Evolutionary conservation across 2,888 invertebrate species (phyloP), one percentile per base, ranked within the genome.

Genomic region (Girardia tigrina): DNA sequence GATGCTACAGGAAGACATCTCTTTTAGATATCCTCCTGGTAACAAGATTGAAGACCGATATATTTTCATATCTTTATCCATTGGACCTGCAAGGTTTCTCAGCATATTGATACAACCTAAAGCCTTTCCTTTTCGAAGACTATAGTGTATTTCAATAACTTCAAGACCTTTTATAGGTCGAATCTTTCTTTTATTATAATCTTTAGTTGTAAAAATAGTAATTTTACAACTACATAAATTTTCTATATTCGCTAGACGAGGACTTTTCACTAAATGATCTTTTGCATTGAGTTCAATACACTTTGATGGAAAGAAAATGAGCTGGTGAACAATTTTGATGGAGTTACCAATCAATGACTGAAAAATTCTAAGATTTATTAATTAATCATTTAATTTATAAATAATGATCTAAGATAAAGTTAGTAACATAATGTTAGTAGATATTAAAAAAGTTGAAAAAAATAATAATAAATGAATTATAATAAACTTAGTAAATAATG

Each of bases 41-140:
- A 56, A 56, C n/a, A 56, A 23, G 4, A 56, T n/a, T 8, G 56
- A 56, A 8, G 56, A 12, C n/a, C 56, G n/a, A 56, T 56, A 56
- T 56, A 56, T 56, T 56, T 56, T 56, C n/a, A 56, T 56, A 20
- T 56, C 56, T 56, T 56, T 56, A 16, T 56, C 23, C 4, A n/a
- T 4, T 56, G n/a, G 56, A 20, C 56, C 56, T 4, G 56, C 56
- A 20, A 56, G 23, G 23, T 56, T n/a, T 56, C 56, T n/a, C 23
- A 56, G n/a, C 56, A 56, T 56, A 56, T 56, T 56, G n/a, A 56
- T 56, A n/a, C 56, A 56, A 56, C 56, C 56, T 20, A 56, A 23
- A 56, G 56, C 56, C 23, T 56, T 56, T 56, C 56, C 56, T n/a
- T 56, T 56, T 16, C 56, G 56, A 56, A 56, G 56, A 16, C 23